Evolutionary conservation across 2,888 invertebrate genomes (phyloP).

Genomic region (Cetonia aurata): DNA sequence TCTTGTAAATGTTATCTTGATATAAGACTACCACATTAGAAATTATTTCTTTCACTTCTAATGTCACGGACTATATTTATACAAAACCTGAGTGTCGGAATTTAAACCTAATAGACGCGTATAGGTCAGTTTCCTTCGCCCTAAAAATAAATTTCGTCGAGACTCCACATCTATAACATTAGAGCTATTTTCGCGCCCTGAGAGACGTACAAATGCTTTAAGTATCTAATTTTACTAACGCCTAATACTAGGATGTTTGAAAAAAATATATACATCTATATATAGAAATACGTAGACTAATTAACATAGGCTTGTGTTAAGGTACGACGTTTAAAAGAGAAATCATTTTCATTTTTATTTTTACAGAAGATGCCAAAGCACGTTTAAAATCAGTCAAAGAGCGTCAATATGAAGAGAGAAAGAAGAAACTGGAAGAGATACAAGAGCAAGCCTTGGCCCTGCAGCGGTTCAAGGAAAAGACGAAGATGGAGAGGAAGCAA

Average conservation of each 20-base stretch:
- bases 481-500: slow-evolving; percentile 85
- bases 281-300: too few relatives aligned
- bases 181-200: too few relatives aligned
- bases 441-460: slow-evolving; percentile 90
- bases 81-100: too few relatives aligned
- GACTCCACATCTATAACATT: too few relatives aligned
- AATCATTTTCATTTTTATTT: slow-evolving; percentile 9
- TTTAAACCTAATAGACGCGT: background rate
- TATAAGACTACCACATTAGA: too few relatives aligned
- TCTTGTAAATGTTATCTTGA: too few relatives aligned
- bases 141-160: slow-evolving; percentile 4
- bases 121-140: slow-evolving; percentile 29
- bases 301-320: too few relatives aligned
- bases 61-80: too few relatives aligned
- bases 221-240: slow-evolving; percentile 41
- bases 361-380: slow-evolving; percentile 71
- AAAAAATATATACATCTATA: too few relatives aligned
- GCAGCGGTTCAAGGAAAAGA: slow-evolving; percentile 89
- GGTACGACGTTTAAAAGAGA: background rate
- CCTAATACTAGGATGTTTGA: background rate
- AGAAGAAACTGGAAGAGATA: slow-evolving; percentile 89
- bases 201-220: slow-evolving; percentile 4
- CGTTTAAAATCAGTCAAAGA: slow-evolving; percentile 83
- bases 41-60: too few relatives aligned
- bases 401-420: slow-evolving; percentile 89